phyloP scores from a whole-genome alignment of 2,113 vertebrate genomes.

The Alethe diademata region DNA sequence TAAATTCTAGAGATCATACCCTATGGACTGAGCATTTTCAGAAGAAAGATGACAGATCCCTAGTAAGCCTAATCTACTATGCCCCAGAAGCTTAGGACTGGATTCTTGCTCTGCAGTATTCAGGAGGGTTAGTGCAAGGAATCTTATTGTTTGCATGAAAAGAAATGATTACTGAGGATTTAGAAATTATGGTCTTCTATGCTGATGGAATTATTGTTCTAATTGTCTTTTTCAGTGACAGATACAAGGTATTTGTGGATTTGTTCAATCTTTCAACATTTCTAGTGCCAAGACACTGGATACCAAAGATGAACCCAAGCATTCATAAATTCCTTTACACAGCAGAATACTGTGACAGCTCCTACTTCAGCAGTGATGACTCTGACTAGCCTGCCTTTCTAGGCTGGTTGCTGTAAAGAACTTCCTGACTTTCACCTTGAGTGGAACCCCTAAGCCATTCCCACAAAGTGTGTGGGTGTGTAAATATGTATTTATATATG shows the following conservation, averaged over 20 bases:
- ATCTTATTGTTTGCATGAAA: neutral
- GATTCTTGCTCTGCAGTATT: neutral
- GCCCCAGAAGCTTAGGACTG: neutral
- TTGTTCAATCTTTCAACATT: constrained; percentile 95
- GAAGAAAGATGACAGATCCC: neutral
- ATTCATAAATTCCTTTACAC: constrained; percentile 91
- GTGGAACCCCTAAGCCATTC: neutral
- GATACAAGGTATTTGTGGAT: constrained; percentile 98
- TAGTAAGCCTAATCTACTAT: neutral
- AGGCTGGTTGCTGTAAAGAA: neutral
- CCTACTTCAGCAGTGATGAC: constrained; percentile 96
- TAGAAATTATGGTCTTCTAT: neutral
- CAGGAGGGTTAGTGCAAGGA: neutral
- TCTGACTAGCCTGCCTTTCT: constrained; percentile 78
- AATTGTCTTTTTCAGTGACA: constrained; percentile 80
- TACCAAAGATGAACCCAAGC: constrained; percentile 90
- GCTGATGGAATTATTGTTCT: neutral
- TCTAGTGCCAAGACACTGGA: constrained; percentile 90
- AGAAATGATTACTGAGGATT: neutral
- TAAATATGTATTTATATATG: constrained; percentile 49
- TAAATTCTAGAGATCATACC: neutral
- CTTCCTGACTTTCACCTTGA: neutral
- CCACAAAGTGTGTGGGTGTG: neutral
- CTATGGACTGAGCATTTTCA: neutral
- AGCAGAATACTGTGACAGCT: constrained; percentile 92